phyloP scores from a whole-genome alignment of 2,113 vertebrate genomes.

The Pandion haliaetus region DNA sequence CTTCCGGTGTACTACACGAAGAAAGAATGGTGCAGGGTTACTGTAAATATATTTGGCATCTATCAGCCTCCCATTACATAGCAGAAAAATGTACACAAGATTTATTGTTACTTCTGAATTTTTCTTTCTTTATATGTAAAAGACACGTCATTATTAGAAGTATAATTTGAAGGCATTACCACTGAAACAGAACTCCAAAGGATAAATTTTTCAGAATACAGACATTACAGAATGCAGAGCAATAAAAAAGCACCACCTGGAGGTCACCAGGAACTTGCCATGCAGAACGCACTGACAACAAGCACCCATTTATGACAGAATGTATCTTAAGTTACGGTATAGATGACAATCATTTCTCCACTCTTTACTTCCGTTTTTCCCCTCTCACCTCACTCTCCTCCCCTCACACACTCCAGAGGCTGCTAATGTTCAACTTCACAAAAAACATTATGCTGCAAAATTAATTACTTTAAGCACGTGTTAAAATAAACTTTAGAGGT shows the following conservation, averaged over 20 bases:
- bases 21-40: background rate
- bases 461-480: background rate
- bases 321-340: background rate
- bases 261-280: background rate
- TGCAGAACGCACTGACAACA: background rate
- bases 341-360: background rate
- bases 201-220: background rate
- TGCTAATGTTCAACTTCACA: background rate
- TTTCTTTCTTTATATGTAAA: background rate
- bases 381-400: background rate
- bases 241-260: conserved; percentile 21
- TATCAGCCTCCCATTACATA: background rate
- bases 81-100: background rate
- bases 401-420: background rate
- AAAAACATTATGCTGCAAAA: background rate
- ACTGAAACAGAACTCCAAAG: background rate
- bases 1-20: background rate
- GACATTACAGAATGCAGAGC: background rate
- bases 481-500: background rate
- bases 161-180: background rate
- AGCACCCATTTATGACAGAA: background rate
- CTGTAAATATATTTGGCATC: background rate
- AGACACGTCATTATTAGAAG: background rate
- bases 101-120: background rate
- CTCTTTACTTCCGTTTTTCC: background rate